Conservation (phyloP, 2,888 invertebrate species). For the Gastracanthus pulcherrimus region DNA sequence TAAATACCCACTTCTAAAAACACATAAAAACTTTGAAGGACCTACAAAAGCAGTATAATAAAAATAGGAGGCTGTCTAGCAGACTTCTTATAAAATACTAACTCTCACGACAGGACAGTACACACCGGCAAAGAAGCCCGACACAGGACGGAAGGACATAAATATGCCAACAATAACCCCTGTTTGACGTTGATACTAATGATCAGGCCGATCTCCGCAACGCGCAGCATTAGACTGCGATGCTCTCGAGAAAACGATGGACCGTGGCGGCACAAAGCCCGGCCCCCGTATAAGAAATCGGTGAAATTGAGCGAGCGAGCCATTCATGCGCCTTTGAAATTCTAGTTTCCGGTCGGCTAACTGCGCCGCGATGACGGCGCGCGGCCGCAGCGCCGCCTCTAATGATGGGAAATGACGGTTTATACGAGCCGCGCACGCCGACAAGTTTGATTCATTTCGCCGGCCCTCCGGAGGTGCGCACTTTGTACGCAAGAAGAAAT, state of each 20-base stretch:
- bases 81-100: neutral
- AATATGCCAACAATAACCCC: slow-evolving; percentile 59
- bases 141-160: slow-evolving; percentile 56
- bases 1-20: too few species aligned
- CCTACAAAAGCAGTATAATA: neutral
- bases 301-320: slow-evolving; percentile 75
- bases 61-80: too few species aligned
- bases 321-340: slow-evolving; percentile 68
- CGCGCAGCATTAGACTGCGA: neutral
- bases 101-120: neutral
- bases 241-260: slow-evolving; percentile 68
- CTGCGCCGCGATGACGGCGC: slow-evolving; percentile 60
- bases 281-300: slow-evolving; percentile 70
- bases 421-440: slow-evolving; percentile 63
- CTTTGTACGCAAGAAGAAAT: too few species aligned
- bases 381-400: slow-evolving; percentile 11
- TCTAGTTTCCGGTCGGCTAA: slow-evolving; percentile 70
- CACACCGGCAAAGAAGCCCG: neutral
- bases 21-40: too few species aligned
- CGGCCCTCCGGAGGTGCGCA: slow-evolving; percentile 1
- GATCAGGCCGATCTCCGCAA: slow-evolving; percentile 61
- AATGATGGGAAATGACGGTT: slow-evolving; percentile 72
- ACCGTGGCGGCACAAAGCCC: slow-evolving; percentile 67
- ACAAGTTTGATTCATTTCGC: slow-evolving; percentile 68
- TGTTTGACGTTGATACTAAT: slow-evolving; percentile 68